Percentiles rank a stretch among this genome's conserved stretches.
These are phyloP conservation scores for Redunca redunca DNA, from an alignment of 2,113 vertebrate genomes.

Conservation along the genomic window DNA sequence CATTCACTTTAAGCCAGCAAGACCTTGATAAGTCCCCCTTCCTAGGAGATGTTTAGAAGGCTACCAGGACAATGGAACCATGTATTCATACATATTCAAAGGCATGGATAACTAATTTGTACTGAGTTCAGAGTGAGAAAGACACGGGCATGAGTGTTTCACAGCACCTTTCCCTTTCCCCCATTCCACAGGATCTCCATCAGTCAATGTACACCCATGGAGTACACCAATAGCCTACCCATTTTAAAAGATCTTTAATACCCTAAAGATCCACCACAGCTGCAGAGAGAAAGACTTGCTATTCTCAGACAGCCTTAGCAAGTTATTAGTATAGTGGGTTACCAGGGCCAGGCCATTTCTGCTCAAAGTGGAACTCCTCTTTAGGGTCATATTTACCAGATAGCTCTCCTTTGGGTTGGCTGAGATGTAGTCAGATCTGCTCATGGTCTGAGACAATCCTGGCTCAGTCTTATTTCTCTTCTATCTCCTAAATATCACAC, in stretches of 20 bases:
- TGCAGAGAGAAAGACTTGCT: background rate
- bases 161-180: fast-evolving
- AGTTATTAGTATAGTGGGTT: fast-evolving
- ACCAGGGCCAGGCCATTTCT: background rate
- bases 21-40: background rate
- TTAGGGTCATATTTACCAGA: background rate
- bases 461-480: background rate
- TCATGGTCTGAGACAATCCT: background rate
- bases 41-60: background rate
- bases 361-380: background rate
- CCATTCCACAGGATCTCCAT: background rate
- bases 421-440: background rate
- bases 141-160: background rate
- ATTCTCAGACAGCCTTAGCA: background rate
- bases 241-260: background rate
- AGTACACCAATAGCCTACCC: fast-evolving
- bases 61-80: background rate
- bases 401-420: background rate
- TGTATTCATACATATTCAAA: background rate
- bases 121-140: background rate
- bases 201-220: background rate
- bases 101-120: background rate
- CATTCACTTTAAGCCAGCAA: background rate
- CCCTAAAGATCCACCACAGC: background rate
- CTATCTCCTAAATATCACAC: background rate